A percentile compares a stretch with the other conserved stretches of the same genome.
These are phyloP conservation scores for Mesorhabditis belari DNA, from an alignment of 2,888 invertebrate genomes.

Conservation along the genomic window DNA sequence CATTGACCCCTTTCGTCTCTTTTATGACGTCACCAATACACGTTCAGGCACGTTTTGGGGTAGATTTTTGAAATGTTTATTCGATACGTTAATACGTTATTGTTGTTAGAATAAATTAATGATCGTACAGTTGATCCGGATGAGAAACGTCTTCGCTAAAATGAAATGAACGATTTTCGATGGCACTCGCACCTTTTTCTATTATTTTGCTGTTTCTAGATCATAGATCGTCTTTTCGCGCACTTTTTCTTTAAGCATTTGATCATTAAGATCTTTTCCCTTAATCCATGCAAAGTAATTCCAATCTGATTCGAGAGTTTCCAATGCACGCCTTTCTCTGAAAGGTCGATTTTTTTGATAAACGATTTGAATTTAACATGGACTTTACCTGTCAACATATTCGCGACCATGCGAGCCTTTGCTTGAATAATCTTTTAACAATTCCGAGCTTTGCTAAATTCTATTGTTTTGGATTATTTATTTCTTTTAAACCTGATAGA, in stretches of 20 bases:
- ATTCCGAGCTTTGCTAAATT: not conserved
- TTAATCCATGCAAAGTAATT: not conserved
- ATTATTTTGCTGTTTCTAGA: too few species aligned
- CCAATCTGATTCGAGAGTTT: not conserved
- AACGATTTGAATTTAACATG: not conserved
- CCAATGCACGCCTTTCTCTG: too few species aligned
- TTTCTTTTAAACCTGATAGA: constrained; percentile 11
- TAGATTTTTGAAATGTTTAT: too few species aligned
- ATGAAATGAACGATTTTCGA: too few species aligned
- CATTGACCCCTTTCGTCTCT: too few species aligned
- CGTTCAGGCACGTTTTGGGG: too few species aligned
- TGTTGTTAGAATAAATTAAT: not conserved
- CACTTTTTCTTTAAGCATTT: not conserved
- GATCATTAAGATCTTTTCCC: not conserved
- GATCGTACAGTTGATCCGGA: not conserved
- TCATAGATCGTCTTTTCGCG: not conserved
- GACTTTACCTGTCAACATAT: constrained; percentile 32
- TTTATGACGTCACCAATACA: too few species aligned
- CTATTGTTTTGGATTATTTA: not conserved
- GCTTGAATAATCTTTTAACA: constrained; percentile 26
- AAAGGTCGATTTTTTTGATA: too few species aligned
- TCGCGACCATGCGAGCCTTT: constrained; percentile 30
- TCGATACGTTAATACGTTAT: too few species aligned
- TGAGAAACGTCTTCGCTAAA: not conserved
- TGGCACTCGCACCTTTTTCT: too few species aligned